These are phyloP conservation scores for Centropristis striata DNA, from an alignment of 2,113 vertebrate species.

Conservation along the genomic window DNA sequence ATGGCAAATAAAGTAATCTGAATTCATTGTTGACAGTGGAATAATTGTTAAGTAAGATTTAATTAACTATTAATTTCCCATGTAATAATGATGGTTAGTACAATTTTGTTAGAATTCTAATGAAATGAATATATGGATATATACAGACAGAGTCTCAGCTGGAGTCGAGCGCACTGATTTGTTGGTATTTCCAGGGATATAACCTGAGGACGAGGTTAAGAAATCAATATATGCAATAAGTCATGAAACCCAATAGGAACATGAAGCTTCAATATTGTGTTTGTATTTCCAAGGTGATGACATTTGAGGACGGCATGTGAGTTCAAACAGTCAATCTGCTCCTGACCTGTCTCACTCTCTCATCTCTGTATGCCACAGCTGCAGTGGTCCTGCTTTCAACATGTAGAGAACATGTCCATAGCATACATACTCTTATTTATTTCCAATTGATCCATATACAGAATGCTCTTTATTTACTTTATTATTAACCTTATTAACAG, in stretches of 20 bases:
- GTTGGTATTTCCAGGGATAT: slow-evolving; percentile 28
- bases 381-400: not conserved
- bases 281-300: slow-evolving; percentile 33
- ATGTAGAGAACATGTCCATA: no score
- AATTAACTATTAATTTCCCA: no score
- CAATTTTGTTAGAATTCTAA: no score
- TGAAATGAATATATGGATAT: not conserved
- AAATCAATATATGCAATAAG: slow-evolving; percentile 57
- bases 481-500: not conserved
- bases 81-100: no score
- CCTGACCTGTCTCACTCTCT: not conserved
- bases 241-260: slow-evolving; percentile 6
- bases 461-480: not conserved
- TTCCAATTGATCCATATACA: no score
- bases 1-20: no score
- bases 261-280: slow-evolving; percentile 27
- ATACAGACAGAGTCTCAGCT: not conserved
- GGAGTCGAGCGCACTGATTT: slow-evolving; percentile 3
- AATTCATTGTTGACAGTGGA: no score
- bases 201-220: slow-evolving; percentile 13
- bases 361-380: not conserved
- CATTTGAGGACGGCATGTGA: slow-evolving; percentile 28
- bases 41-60: no score
- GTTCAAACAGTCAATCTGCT: slow-evolving; percentile 1
- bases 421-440: no score